These are phyloP conservation scores for Cyprinodon diabolis DNA, from an alignment of 2,797 vertebrate species.

Conservation along the genomic window DNA sequence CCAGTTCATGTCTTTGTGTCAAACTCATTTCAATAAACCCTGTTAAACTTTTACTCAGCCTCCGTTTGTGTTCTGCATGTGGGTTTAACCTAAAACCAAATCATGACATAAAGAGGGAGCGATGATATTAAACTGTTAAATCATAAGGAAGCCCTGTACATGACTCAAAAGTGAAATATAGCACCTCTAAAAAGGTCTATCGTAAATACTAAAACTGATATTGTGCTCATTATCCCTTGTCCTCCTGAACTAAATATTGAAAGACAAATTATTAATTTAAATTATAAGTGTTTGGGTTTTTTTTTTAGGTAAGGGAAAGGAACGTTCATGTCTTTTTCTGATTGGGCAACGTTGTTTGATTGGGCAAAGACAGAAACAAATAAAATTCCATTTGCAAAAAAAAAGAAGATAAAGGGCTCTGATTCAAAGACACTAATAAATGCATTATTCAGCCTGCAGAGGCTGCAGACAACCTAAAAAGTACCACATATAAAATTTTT, in stretches of 20 bases:
- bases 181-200: neutral
- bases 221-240: slow-evolving; percentile 25
- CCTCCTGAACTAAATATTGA: slow-evolving; percentile 13
- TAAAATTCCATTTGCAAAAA: slow-evolving; percentile 10
- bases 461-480: slow-evolving; percentile 17
- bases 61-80: too few species aligned
- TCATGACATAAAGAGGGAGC: slow-evolving; percentile 1
- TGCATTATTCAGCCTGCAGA: slow-evolving; percentile 57
- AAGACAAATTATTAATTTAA: slow-evolving; percentile 24
- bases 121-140: slow-evolving; percentile 16
- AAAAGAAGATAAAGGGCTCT: slow-evolving; percentile 2
- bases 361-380: slow-evolving; percentile 1
- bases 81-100: too few species aligned
- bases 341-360: slow-evolving; percentile 3
- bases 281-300: neutral
- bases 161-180: slow-evolving; percentile 9
- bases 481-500: neutral
- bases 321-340: neutral
- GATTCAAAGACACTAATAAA: slow-evolving; percentile 37
- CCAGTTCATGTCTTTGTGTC: too few species aligned
- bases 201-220: slow-evolving; percentile 12
- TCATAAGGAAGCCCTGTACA: neutral
- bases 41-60: too few species aligned
- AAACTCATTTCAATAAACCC: too few species aligned
- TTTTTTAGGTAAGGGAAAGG: neutral